These are phyloP conservation scores for Spodoptera frugiperda DNA, from an alignment of 1,140 invertebrate genomes.

Conservation along the genomic window DNA sequence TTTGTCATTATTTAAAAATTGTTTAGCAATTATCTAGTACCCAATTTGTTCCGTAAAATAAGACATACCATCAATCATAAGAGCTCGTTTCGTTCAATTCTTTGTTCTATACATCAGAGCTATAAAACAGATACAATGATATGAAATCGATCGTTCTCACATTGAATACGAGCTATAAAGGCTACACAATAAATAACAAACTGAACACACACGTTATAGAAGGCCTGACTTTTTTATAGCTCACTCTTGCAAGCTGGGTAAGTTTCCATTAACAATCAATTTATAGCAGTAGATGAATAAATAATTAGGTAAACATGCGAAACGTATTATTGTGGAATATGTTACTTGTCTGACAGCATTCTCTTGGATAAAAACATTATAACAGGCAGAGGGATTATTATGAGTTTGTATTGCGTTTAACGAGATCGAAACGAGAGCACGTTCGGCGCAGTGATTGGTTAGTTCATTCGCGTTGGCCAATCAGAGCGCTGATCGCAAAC, in stretches of 20 bases:
- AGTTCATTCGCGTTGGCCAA: too few species aligned
- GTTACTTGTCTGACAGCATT: too few species aligned
- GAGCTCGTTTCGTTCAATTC: background rate
- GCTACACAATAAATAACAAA: conserved; percentile 1
- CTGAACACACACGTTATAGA: background rate
- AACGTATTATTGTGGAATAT: background rate
- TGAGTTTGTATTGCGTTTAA: too few species aligned
- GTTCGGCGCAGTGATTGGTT: too few species aligned
- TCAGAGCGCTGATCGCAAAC: too few species aligned
- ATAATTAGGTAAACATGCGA: conserved; percentile 4
- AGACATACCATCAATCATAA: too few species aligned
- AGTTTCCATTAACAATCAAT: background rate
- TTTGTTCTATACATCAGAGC: background rate
- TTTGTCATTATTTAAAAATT: too few species aligned
- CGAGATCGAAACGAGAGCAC: too few species aligned
- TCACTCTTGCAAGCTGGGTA: background rate
- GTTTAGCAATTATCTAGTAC: background rate
- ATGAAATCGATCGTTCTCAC: conserved; percentile 26
- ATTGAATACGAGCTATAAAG: background rate
- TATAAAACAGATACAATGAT: background rate
- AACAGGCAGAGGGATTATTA: too few species aligned
- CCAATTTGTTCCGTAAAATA: too few species aligned
- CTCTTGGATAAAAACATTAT: too few species aligned
- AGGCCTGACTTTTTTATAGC: background rate
- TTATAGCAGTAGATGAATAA: conserved; percentile 7